Percentiles rank a stretch among this genome's conserved stretches.
These are phyloP conservation scores for Syngnathus scovelli DNA, from an alignment of 2,113 vertebrate genomes.

Conservation along the genomic window DNA sequence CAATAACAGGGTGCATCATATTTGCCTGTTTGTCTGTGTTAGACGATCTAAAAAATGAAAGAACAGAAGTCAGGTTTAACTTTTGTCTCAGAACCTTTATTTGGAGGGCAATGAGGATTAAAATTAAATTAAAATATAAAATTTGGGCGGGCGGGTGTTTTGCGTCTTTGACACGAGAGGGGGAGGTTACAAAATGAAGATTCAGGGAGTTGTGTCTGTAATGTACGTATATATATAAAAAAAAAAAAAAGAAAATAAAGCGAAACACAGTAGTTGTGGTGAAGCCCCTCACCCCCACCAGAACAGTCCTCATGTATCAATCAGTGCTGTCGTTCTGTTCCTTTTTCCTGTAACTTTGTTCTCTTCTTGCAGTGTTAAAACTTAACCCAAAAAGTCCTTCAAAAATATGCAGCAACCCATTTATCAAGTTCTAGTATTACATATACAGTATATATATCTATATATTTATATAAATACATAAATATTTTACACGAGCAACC, in stretches of 20 bases:
- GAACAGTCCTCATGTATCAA: constrained; percentile 59
- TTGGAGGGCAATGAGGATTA: constrained; percentile 70
- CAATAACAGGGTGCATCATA: constrained; percentile 41
- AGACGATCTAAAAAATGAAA: not conserved
- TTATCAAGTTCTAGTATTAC: constrained; percentile 73
- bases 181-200: constrained; percentile 46
- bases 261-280: constrained; percentile 57
- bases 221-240: constrained; percentile 45
- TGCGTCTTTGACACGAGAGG: constrained; percentile 40
- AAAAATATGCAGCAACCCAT: constrained; percentile 76
- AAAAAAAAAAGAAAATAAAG: constrained; percentile 39
- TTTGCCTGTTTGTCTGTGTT: not conserved
- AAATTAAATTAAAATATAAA: constrained; percentile 75
- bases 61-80: constrained; percentile 10
- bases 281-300: constrained; percentile 59
- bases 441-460: constrained; percentile 77
- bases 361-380: constrained; percentile 73
- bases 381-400: constrained; percentile 72
- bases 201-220: constrained; percentile 37
- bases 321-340: constrained; percentile 54
- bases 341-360: constrained; percentile 62
- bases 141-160: constrained; percentile 46
- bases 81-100: constrained; percentile 76
- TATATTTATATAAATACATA: constrained; percentile 82
- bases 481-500: constrained; percentile 81